Evolutionary conservation across 2,113 vertebrate species (phyloP), one percentile per base, ranked within the genome.

Genomic region (Phycodurus eques): DNA sequence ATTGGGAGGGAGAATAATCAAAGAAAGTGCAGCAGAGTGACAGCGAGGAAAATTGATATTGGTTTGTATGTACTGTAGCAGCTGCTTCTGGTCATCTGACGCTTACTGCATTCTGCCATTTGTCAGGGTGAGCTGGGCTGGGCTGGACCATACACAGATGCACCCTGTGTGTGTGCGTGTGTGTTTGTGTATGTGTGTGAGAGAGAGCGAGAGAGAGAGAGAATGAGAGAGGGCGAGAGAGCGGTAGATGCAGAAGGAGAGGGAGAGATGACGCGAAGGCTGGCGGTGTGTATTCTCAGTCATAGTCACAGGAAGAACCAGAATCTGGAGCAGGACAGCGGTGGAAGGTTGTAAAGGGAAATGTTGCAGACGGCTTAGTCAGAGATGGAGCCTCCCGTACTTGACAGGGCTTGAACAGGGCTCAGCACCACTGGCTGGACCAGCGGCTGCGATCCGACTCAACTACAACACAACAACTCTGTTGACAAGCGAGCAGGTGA

Each of bases 21-120:
- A 51, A 19, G 77, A 75, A 33, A 73, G 68, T 74, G 71, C 73
- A 67, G 78, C 75, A 89, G 72, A 76, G 70, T 74, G 74, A 80
- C 76, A 83, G 79, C 80, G 71, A 27, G 64, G 53, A 72, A 68
- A 82, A 78, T 72, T 39, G 0, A 71, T 79, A 47, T 68, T 27
- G 54, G n/a, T 54, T 22, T 70, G 47, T 77, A 22, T 79, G 63
- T 78, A 68, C 14, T 73, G 68, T 82, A 59, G 84, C 83, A 87
- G 88, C 87, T 90, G 85, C 86, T 84, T 86, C 82, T 84, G 93
- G 95, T 98, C 97, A 98, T 95, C 96, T 98, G 97, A 98, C 93
- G 86, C 82, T 83, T 89, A 87, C 88, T 91, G 86, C 85, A 92
- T 92, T 88, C 94, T 93, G 89, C 78, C 95, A 98, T 98, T 90